phyloP scores from a whole-genome alignment of 2,888 invertebrate species.

The Pollenia labialis region DNA sequence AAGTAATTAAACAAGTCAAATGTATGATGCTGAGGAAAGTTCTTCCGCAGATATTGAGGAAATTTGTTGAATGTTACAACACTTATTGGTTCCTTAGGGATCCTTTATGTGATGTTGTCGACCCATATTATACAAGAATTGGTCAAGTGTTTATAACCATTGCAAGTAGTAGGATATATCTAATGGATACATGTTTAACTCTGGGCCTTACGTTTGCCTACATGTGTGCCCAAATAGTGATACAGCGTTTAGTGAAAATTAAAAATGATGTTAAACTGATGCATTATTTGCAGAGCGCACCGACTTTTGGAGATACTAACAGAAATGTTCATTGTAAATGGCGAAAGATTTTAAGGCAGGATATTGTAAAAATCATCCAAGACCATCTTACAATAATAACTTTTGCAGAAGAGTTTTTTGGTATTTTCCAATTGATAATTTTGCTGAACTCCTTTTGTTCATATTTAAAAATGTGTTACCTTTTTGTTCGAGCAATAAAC shows the following conservation, averaged over 20 bases:
- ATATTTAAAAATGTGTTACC: slow-evolving; percentile 68
- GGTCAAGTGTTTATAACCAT: too few relatives aligned
- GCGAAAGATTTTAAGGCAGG: slow-evolving; percentile 64
- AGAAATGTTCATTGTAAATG: slow-evolving; percentile 51
- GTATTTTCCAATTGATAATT: slow-evolving; percentile 70
- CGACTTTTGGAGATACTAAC: not conserved
- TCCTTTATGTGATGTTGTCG: too few relatives aligned
- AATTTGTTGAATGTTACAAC: too few relatives aligned
- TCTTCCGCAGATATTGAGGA: too few relatives aligned
- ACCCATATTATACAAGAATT: too few relatives aligned
- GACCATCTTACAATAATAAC: slow-evolving; percentile 55
- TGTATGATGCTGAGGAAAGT: too few relatives aligned
- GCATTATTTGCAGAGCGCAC: not conserved
- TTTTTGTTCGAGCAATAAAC: slow-evolving; percentile 70
- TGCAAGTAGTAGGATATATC: not conserved
- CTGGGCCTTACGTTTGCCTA: slow-evolving; percentile 23
- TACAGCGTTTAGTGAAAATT: slow-evolving; percentile 26
- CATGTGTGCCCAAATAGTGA: slow-evolving; percentile 38
- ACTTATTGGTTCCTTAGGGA: too few relatives aligned
- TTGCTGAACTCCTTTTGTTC: slow-evolving; percentile 70
- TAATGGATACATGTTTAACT: not conserved
- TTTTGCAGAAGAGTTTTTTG: slow-evolving; percentile 55
- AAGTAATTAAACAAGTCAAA: not conserved
- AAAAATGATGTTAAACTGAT: slow-evolving; percentile 55
- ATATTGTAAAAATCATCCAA: slow-evolving; percentile 70